Conservation (phyloP, 92 coral and sea anemone genomes). For the Palythoa grandiflora region DNA sequence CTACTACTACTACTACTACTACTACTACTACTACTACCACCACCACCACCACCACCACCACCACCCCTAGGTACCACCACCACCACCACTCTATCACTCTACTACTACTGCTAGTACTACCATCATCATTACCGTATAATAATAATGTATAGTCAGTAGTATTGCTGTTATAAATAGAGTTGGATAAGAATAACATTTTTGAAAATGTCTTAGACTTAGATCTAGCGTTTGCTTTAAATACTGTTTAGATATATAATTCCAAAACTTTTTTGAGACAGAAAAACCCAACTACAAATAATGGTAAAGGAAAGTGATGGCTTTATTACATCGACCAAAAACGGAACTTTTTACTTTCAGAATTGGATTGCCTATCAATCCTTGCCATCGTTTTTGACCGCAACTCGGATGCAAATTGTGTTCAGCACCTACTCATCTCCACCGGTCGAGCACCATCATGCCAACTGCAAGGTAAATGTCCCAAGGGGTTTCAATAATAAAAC, state of each 20-base stretch:
- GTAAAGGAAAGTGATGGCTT: too few species aligned
- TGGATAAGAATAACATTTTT: too few species aligned
- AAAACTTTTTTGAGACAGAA: too few species aligned
- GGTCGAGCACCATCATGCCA: conserved; percentile 60
- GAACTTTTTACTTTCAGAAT: conserved; percentile 46
- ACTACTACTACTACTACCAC: background rate
- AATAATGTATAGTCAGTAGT: too few species aligned
- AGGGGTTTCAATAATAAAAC: background rate
- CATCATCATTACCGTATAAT: background rate
- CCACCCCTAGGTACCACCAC: background rate
- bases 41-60: background rate
- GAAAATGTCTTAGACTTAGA: too few species aligned
- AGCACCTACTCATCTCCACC: conserved; percentile 54
- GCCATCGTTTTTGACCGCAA: conserved; percentile 52
- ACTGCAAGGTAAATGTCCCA: conserved; percentile 67
- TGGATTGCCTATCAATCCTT: conserved; percentile 83
- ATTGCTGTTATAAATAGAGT: too few species aligned
- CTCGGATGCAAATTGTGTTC: conserved; percentile 44
- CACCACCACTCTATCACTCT: background rate
- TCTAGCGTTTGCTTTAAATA: too few species aligned
- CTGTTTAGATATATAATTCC: too few species aligned
- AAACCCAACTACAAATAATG: too few species aligned
- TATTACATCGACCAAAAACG: background rate
- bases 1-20: background rate
- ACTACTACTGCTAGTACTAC: background rate